Evolutionary conservation across 2,888 invertebrate genomes (phyloP), one percentile per base, ranked within the genome.

Genomic region (Archips xylosteana): DNA sequence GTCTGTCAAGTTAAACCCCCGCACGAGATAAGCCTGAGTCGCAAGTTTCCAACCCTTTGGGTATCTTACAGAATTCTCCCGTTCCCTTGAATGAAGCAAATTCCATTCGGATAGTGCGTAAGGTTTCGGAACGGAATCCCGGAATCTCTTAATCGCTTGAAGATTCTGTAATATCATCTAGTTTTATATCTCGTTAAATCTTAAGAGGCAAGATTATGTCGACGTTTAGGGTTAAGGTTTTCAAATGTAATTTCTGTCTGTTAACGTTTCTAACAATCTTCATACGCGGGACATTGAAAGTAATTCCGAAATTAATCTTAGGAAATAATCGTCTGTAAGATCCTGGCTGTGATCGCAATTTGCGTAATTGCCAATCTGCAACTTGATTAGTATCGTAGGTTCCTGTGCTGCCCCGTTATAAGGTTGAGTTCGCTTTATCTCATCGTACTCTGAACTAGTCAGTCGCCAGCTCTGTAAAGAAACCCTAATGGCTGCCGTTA

Each of bases 281-380:
- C 4, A 57, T 4, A 32, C 57, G 12, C 57, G 32, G 13, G 1
- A 32, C 32, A 12, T 32, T 23, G 32, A 32, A 32, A 57, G 57
- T 57, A 2, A 57, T 57, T 57, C 2, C 32, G 5, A 57, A 57
- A 57, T 32, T 9, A 32, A 12, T 57, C 32, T 12, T 32, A 57
- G 23, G 32, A 57, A 57, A 32, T 34, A 39, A 64, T 49, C 15
- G 47, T 65, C 51, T 23, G 36, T 32, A 34, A 42, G 32, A 23
- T 23, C 23, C 23, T 23, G 23, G 23, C 23, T 23, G n/a, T 63
- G 72, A 47, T 57, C 66, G 62, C 68, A 73, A 69, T 68, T 68
- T 68, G 49, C 63, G 51, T 69, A 73, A 73, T 69, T 73, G 73
- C 68, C 68, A 64, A 69, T 64, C 63, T 64, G 10, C 15, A 49